Evolutionary conservation across 37 sponge, comb jelly and placozoan genomes (phyloP).

Genomic region (Bolinopsis microptera): DNA sequence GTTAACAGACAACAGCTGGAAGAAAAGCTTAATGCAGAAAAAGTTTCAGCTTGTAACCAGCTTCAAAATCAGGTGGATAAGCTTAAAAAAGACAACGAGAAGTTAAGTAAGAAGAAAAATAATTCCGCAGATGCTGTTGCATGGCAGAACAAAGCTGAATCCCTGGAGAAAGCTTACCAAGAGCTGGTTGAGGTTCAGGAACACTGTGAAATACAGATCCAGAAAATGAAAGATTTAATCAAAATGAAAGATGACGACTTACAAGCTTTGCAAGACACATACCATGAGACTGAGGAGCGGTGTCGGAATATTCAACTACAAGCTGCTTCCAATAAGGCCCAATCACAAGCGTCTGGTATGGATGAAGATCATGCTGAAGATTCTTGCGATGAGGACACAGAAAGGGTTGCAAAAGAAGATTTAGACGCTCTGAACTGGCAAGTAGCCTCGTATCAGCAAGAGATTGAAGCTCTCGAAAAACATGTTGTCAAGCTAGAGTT

Average conservation of each 20-base stretch:
- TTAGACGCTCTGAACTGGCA: slow-evolving; percentile 38
- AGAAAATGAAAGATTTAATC: slow-evolving; percentile 61
- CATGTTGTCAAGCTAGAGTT: slow-evolving; percentile 30
- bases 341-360: background rate
- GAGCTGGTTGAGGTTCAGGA: slow-evolving; percentile 54
- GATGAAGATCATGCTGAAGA: background rate
- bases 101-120: slow-evolving; percentile 40
- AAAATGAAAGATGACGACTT: slow-evolving; percentile 24
- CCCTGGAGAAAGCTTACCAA: slow-evolving; percentile 35
- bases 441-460: slow-evolving; percentile 11
- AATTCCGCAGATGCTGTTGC: slow-evolving; percentile 36
- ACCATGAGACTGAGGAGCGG: slow-evolving; percentile 15
- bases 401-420: background rate
- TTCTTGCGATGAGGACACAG: background rate
- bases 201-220: slow-evolving; percentile 60
- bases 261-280: slow-evolving; percentile 39
- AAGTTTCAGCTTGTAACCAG: background rate
- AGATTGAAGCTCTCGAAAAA: slow-evolving; percentile 16
- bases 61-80: slow-evolving; percentile 37
- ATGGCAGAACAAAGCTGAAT: slow-evolving; percentile 63
- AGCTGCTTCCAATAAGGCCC: background rate
- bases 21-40: background rate
- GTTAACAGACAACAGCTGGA: background rate
- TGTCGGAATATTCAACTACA: background rate
- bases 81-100: slow-evolving; percentile 41